Evolutionary conservation across 1,140 invertebrate species (phyloP), one percentile per base, ranked within the genome.

Genomic region (Carposina sasakii): DNA sequence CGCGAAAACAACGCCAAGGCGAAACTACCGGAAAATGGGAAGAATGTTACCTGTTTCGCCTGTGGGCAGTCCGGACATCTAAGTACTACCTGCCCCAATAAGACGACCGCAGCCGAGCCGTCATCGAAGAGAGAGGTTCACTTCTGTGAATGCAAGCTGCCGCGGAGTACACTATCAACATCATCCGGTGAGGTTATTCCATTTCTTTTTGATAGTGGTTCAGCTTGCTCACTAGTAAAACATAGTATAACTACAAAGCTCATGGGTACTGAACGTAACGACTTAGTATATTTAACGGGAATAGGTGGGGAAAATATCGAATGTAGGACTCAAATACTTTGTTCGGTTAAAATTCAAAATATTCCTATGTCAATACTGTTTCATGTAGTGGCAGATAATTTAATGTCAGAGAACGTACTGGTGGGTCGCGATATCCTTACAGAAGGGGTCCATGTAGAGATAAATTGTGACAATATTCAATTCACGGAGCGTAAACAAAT

Each of bases 341-440:
- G 19, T 19, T 8, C 9, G 16, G 13, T 44, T 12, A 19, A 13
- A 3, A 16, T 44, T 9, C 3, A 17, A 2, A 17, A 30, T 13
- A 16, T 44, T 30, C n/a, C 17, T 8, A n/a, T 13, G 19, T 19
- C 2, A 2, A 5, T 44, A 6, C 15, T n/a, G 8, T 44, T 44
- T 44, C 42, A 44, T 30, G 42, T 44, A 16, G 17, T 44, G 3
- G 24, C 42, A 3, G 42, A 44, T 17, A 20, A 5, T 30, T 15
- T 17, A 37, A 47, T 62, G 8, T 37, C 45, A 1, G 55, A 58
- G 13, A 48, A 39, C 53, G 39, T 62, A 19, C 52, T 62, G 13
- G 42, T 62, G 34, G 55, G 60, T 30, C 51, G 60, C 5, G 52
- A 62, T 48, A 55, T 58, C 24, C 50, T 58, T n/a, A 43, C 55